Conservation (phyloP, 2,888 invertebrate species). For the Spodoptera exigua region DNA sequence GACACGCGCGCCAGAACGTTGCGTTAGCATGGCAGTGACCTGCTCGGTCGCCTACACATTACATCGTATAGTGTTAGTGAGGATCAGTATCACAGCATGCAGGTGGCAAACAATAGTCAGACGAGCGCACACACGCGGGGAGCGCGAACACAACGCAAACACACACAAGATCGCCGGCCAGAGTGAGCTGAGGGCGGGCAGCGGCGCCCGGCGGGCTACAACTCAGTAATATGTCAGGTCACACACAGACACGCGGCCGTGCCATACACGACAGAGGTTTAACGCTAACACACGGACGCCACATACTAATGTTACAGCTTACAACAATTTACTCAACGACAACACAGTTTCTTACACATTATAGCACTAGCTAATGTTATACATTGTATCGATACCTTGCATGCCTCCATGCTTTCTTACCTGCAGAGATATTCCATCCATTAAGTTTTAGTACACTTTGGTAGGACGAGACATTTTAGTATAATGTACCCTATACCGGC, state of each 20-base stretch:
- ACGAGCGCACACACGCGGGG: slow-evolving; percentile 72
- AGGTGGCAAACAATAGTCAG: slow-evolving; percentile 77
- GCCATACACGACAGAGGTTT: slow-evolving; percentile 48
- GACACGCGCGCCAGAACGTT: slow-evolving; percentile 61
- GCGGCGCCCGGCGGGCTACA: slow-evolving; percentile 72
- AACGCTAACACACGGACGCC: slow-evolving; percentile 29
- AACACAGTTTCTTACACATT: slow-evolving; percentile 13
- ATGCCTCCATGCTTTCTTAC: slow-evolving; percentile 55
- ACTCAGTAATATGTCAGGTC: slow-evolving; percentile 77
- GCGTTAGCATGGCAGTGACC: slow-evolving; percentile 55
- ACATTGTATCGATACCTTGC: slow-evolving; percentile 9
- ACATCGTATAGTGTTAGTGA: slow-evolving; percentile 53
- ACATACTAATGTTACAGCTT: slow-evolving; percentile 17
- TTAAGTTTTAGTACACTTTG: slow-evolving; percentile 11
- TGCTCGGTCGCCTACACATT: slow-evolving; percentile 13
- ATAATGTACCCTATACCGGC: slow-evolving; percentile 32
- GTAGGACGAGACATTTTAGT: slow-evolving; percentile 18
- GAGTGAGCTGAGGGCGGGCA: slow-evolving; percentile 78
- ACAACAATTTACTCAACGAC: no score
- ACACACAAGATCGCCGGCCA: slow-evolving; percentile 88
- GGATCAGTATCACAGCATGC: slow-evolving; percentile 66
- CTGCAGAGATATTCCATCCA: slow-evolving; percentile 25
- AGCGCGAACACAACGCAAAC: slow-evolving; percentile 80
- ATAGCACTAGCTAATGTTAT: slow-evolving; percentile 5
- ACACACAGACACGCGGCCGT: slow-evolving; percentile 53